These are phyloP conservation scores for Campoplex nolae DNA, from an alignment of 2,888 invertebrate species.

Conservation along the genomic window DNA sequence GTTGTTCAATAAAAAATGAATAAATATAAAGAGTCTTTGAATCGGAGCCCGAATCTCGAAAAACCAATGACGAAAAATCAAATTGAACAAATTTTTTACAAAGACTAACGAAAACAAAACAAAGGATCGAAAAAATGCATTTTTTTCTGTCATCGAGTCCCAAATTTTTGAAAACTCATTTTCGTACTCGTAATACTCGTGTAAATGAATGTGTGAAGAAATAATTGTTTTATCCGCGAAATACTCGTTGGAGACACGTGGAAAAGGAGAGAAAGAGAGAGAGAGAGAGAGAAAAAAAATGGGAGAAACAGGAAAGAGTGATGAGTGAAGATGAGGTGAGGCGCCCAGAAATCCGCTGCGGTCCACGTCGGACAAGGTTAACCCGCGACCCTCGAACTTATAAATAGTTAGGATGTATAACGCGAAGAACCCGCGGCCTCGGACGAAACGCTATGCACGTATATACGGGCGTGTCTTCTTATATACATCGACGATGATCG, in stretches of 20 bases:
- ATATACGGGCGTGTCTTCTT: not conserved
- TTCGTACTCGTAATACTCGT: not conserved
- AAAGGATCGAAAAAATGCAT: not conserved
- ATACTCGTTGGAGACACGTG: conserved; percentile 4
- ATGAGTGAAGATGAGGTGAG: conserved; percentile 71
- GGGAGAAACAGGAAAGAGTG: conserved; percentile 48
- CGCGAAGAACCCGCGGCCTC: conserved; percentile 66
- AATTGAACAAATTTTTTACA: not conserved
- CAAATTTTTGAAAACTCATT: not conserved
- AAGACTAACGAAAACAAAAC: not conserved
- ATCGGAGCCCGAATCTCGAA: not conserved
- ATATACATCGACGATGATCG: conserved; percentile 26
- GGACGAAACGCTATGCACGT: conserved; percentile 36
- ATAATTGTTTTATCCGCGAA: not conserved
- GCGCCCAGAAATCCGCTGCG: conserved; percentile 66
- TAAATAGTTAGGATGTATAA: conserved; percentile 77
- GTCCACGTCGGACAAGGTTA: conserved; percentile 82
- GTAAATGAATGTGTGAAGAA: too few relatives aligned
- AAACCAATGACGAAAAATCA: not conserved
- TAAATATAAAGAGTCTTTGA: not conserved
- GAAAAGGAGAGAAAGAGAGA: conserved; percentile 6
- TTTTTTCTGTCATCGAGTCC: not conserved
- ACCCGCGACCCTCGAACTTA: conserved; percentile 81
- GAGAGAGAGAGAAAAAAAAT: conserved; percentile 51
- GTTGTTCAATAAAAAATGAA: not conserved